These are phyloP conservation scores for Frankliniella fusca DNA, from an alignment of 2,888 invertebrate genomes.

Conservation along the genomic window DNA sequence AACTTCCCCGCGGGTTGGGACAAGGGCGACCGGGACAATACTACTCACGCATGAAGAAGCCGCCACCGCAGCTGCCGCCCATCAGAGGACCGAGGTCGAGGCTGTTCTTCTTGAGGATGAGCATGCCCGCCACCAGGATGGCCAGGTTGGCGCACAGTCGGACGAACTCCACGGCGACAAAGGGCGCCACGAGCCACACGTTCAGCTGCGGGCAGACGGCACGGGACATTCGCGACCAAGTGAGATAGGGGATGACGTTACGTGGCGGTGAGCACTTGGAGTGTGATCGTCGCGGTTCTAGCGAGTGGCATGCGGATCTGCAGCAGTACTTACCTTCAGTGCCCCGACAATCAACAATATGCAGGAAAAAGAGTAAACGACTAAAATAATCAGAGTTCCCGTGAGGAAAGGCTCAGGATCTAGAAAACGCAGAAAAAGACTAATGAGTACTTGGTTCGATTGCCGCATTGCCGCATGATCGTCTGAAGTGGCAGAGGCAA, in stretches of 20 bases:
- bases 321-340: slow-evolving; percentile 32
- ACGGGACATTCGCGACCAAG: too few species aligned
- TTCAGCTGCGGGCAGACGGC: slow-evolving; percentile 32
- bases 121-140: slow-evolving; percentile 35
- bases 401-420: slow-evolving; percentile 33
- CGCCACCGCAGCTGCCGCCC: slow-evolving; percentile 32
- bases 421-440: slow-evolving; percentile 29
- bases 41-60: slow-evolving; percentile 36
- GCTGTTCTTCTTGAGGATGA: slow-evolving; percentile 35
- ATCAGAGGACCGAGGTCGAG: slow-evolving; percentile 36
- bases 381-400: slow-evolving; percentile 27
- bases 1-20: too few species aligned
- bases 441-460: neutral
- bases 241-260: neutral
- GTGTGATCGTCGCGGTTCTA: too few species aligned
- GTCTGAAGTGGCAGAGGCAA: neutral
- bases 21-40: too few species aligned
- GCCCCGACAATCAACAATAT: slow-evolving; percentile 34
- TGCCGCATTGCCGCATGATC: too few species aligned
- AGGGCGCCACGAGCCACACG: slow-evolving; percentile 33
- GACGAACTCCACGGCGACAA: slow-evolving; percentile 33
- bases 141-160: slow-evolving; percentile 33
- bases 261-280: too few species aligned
- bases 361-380: slow-evolving; percentile 33
- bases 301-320: neutral